phyloP scores from a whole-genome alignment of 2,888 invertebrate species.

The Scelioninae gen. 2 region DNA sequence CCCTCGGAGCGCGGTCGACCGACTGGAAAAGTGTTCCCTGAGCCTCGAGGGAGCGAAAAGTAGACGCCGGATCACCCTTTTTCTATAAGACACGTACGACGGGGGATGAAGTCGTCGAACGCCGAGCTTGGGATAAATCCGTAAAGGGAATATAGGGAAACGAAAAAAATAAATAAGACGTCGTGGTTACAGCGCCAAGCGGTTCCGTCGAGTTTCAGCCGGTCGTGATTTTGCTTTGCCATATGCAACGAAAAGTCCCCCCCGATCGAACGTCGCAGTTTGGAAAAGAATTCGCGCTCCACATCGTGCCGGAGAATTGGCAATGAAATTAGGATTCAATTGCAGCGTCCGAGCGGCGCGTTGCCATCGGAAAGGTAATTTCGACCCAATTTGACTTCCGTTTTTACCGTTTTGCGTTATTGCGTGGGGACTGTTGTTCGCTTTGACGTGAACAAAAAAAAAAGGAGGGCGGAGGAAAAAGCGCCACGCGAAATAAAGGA shows the following conservation, averaged over 20 bases:
- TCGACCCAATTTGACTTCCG: conserved; percentile 27
- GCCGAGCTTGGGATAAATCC: conserved; percentile 55
- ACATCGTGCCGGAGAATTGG: neutral
- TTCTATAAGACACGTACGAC: conserved; percentile 65
- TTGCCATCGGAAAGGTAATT: conserved; percentile 42
- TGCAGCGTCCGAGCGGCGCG: conserved; percentile 9
- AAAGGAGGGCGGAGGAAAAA: conserved; percentile 3
- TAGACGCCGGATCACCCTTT: conserved; percentile 71
- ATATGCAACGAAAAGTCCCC: conserved; percentile 12
- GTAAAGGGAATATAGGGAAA: conserved; percentile 59
- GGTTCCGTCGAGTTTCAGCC: conserved; percentile 65
- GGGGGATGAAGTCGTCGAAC: conserved; percentile 61
- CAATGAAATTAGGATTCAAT: conserved; percentile 44
- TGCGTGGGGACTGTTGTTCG: conserved; percentile 42
- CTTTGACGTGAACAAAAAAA: conserved; percentile 32
- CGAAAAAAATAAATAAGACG: conserved; percentile 66
- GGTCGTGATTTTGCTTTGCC: conserved; percentile 48
- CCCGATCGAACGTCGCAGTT: conserved; percentile 3
- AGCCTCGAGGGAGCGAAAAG: conserved; percentile 68
- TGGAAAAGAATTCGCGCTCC: neutral
- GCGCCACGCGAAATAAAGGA: conserved; percentile 41
- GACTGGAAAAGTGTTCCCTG: conserved; percentile 71
- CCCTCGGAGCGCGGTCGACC: conserved; percentile 66
- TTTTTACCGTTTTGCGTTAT: conserved; percentile 27
- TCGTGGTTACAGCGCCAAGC: conserved; percentile 69